phyloP scores from a whole-genome alignment of 2,888 invertebrate genomes.

The Phengaris alcon region DNA sequence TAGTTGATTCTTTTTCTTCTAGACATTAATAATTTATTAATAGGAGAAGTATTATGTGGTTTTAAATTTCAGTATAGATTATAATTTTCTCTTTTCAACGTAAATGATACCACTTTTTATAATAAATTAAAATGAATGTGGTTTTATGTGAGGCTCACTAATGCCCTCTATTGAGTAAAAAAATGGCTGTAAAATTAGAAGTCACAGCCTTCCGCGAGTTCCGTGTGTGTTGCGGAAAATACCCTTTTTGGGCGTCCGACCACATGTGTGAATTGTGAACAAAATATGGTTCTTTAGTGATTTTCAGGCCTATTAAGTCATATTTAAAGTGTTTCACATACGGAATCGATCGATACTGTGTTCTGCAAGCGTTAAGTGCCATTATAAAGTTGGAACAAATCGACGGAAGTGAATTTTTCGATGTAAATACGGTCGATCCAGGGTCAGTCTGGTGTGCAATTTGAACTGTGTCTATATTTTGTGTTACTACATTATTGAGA shows the following conservation, averaged over 20 bases:
- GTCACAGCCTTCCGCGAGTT: conserved; percentile 77
- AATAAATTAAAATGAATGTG: conserved; percentile 51
- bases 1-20: not conserved
- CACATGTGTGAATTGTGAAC: conserved; percentile 82
- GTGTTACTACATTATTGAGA: conserved; percentile 49
- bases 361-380: conserved; percentile 60
- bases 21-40: not conserved
- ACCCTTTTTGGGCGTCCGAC: conserved; percentile 84
- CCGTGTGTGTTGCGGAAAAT: conserved; percentile 81
- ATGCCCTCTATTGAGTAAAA: conserved; percentile 68
- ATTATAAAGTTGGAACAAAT: conserved; percentile 61
- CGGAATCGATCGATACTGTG: conserved; percentile 59
- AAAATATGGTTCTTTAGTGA: conserved; percentile 74
- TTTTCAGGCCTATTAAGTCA: conserved; percentile 57
- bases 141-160: conserved; percentile 47
- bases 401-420: conserved; percentile 76
- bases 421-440: conserved; percentile 77
- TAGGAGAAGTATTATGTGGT: not conserved
- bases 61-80: not conserved
- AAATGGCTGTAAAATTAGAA: conserved; percentile 72
- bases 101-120: conserved; percentile 29
- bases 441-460: conserved; percentile 74
- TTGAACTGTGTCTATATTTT: conserved; percentile 64
- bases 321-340: conserved; percentile 59
- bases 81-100: not conserved